Base-by-base conservation (phyloP, 2,888 invertebrate species). In the Tiphia femorata region DNA sequence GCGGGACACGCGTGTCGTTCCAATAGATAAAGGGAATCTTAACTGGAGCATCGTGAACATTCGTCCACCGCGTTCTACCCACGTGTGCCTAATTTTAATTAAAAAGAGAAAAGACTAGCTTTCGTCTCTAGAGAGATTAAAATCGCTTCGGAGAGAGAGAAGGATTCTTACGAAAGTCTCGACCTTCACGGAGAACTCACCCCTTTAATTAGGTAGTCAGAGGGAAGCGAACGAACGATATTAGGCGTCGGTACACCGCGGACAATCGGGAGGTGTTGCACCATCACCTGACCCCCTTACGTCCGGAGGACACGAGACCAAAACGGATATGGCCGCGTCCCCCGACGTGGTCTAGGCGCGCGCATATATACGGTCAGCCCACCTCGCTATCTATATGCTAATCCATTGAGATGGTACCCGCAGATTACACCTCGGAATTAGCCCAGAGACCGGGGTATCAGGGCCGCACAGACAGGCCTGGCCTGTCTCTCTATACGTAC, bases 351-450 rank as follows among this genome's bases (percentile, higher is more conserved):
- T 72, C 76, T 77, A 75, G 70, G 67, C 65, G 59, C 64, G 62
- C 54, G 58, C 43, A 44, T 67, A 66, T 75, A 77, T 73, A 72
- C 73, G 75, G 72, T 77, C 78, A 78, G 74, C 72, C 76, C 73
- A 71, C 72, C 70, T 73, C 72, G 80, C 81, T 82, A 83, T 83
- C 82, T 83, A 82, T 83, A 83, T 83, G 83, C 83, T 83, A 83
- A 83, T 83, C 82, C 80, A 78, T 79, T 76, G 82, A 82, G 83
- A 83, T 83, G 81, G 81, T 81, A 81, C 79, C 79, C 79, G 75
- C 77, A 82, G 83, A 83, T 83, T 83, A 83, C 81, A 81, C 77
- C 73, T 70, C 69, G 79, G 83, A 82, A 83, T 83, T 83, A 83
- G 82, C 79, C 71, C 75, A 73, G 77, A 72, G 79, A 73, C 72